Base-by-base conservation (phyloP, 2,113 vertebrate species). In the Sceloporus undulatus region DNA sequence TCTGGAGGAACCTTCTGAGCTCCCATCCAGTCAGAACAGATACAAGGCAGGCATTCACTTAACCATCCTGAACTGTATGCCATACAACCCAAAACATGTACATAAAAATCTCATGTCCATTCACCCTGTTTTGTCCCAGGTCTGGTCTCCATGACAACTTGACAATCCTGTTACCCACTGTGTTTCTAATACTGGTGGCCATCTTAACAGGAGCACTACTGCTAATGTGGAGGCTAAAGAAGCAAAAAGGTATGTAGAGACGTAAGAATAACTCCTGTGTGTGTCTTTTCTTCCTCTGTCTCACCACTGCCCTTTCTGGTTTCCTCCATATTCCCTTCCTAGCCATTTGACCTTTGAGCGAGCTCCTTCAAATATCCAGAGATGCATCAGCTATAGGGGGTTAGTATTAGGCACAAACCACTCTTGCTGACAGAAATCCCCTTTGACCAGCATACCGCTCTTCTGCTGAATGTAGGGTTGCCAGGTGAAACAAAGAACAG, bases 111-210 rank as follows among this genome's bases (percentile, higher is more conserved):
- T 38, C 21, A 68, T 40, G 16, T 40, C 54, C 21, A 75, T 70
- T 56, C 38, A 14, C 59, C 9, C 29, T 70, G 84, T 62, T 59
- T 62, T 42, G 7, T 86, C 54, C 52, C 52, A 83, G 19, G 14
- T n/a, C 3, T 7, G 6, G 1, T 25, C 1, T 9, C 19, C 7
- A 3, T 5, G 1, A n/a, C 5, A 1, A 1, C 29, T 18, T 62
- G 59, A 9, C 16, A 6, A 7, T 90, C 65, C 21, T 86, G 52
- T 19, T 90, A 59, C 89, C 74, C 0, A 0, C 48, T 23, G 21
- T 71, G 42, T 48, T 90, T 70, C 27, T 78, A 29, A 27, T 70
- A 40, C 10, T 84, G 62, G 0, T 86, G 23, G 29, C 65, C 10
- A 68, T 90, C 27, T 86, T 87, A 52, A 54, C 25, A 4, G 80